These are phyloP conservation scores for Alloscopus bannaensis DNA, from an alignment of 2,888 invertebrate genomes.

Conservation along the genomic window DNA sequence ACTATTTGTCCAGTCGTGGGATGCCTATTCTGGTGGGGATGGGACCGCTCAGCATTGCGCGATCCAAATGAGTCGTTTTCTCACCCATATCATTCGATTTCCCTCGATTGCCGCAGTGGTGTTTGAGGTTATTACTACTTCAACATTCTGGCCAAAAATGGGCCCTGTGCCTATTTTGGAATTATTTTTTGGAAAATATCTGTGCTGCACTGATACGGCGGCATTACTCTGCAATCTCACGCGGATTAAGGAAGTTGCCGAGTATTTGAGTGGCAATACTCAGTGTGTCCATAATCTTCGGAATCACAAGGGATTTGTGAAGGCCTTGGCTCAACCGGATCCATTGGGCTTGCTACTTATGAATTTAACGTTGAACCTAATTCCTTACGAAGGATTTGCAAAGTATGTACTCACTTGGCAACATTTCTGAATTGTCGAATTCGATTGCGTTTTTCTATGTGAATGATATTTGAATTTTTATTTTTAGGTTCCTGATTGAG, in stretches of 20 bases:
- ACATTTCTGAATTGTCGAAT: neutral
- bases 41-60: neutral
- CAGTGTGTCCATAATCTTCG: conserved; percentile 2
- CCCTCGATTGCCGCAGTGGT: neutral
- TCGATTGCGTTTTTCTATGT: too few relatives aligned
- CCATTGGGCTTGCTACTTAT: neutral
- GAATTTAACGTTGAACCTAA: neutral
- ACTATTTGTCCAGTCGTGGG: conserved; percentile 16
- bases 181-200: neutral
- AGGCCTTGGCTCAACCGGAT: neutral
- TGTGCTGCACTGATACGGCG: conserved; percentile 9
- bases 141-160: neutral
- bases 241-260: neutral
- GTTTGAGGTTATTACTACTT: neutral
- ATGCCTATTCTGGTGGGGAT: neutral
- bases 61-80: neutral
- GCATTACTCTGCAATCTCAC: conserved; percentile 25
- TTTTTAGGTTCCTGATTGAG: too few relatives aligned
- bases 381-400: neutral
- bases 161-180: conserved; percentile 12
- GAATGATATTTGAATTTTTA: too few relatives aligned
- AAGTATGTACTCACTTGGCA: too few relatives aligned
- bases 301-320: neutral
- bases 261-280: neutral
- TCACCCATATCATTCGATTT: neutral